These are phyloP conservation scores for Philereme vetulata DNA, from an alignment of 2,888 invertebrate species.

Conservation along the genomic window DNA sequence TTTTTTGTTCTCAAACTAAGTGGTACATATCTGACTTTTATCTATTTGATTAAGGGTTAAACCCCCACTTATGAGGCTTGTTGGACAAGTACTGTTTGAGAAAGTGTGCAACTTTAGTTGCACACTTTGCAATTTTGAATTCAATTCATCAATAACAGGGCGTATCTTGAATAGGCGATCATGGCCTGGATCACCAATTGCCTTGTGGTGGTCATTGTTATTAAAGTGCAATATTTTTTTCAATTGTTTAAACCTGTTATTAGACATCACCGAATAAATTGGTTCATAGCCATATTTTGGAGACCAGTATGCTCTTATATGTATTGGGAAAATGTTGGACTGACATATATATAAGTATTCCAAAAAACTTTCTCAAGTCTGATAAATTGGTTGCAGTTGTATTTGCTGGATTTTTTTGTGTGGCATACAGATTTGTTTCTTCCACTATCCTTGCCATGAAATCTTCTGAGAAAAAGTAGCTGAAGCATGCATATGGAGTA, in stretches of 20 bases:
- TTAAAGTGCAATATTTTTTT: slow-evolving; percentile 40
- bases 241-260: slow-evolving; percentile 43
- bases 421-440: too few relatives aligned
- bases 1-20: too few relatives aligned
- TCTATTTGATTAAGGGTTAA: too few relatives aligned
- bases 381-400: too few relatives aligned
- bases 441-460: too few relatives aligned
- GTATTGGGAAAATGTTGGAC: too few relatives aligned
- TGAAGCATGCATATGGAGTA: too few relatives aligned
- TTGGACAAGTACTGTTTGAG: slow-evolving; percentile 40
- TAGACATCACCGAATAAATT: not conserved
- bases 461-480: too few relatives aligned
- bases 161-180: slow-evolving; percentile 39
- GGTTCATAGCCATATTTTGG: slow-evolving; percentile 1
- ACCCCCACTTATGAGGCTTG: slow-evolving; percentile 37
- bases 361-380: too few relatives aligned
- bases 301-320: not conserved
- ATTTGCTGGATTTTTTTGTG: too few relatives aligned
- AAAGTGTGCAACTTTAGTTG: slow-evolving; percentile 36
- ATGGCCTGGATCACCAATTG: slow-evolving; percentile 42
- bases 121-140: slow-evolving; percentile 29
- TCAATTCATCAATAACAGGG: slow-evolving; percentile 32
- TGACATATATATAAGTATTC: not conserved
- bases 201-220: slow-evolving; percentile 43
- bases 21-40: too few relatives aligned